A percentile compares a stretch with the other conserved stretches of the same genome.
Conservation (phyloP, 2,888 invertebrate genomes). For the Agelastica alni region DNA sequence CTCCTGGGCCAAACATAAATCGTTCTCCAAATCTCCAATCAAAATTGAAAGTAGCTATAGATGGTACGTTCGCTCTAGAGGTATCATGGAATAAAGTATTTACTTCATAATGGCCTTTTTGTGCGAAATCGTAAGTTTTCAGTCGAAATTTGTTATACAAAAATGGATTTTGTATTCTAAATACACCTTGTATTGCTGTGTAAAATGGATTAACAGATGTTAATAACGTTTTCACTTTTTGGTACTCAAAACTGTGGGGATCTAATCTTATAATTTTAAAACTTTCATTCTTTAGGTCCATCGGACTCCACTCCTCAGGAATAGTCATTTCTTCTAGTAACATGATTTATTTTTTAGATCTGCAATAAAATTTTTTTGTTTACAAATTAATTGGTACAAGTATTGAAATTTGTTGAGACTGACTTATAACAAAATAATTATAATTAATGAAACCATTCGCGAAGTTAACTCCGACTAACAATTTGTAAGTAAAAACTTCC, state of each 20-base stretch:
- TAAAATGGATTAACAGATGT: constrained; percentile 20
- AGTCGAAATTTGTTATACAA: constrained; percentile 42
- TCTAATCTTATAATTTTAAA: constrained; percentile 25
- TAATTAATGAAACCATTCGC: too few species aligned
- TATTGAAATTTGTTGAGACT: too few species aligned
- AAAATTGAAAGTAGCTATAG: constrained; percentile 45
- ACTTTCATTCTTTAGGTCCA: constrained; percentile 27
- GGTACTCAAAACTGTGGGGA: constrained; percentile 25
- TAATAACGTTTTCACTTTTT: constrained; percentile 8
- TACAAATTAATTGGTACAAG: too few species aligned
- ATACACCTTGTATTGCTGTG: constrained; percentile 29
- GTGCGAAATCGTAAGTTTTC: constrained; percentile 42
- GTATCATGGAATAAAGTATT: constrained; percentile 45
- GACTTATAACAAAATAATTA: too few species aligned
- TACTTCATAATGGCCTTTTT: constrained; percentile 28
- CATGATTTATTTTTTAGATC: too few species aligned
- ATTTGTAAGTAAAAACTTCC: too few species aligned
- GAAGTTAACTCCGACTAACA: too few species aligned
- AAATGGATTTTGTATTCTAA: constrained; percentile 43
- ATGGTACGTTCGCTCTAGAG: constrained; percentile 36
- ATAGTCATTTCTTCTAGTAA: too few species aligned
- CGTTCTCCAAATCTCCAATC: constrained; percentile 46
- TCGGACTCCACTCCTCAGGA: constrained; percentile 33
- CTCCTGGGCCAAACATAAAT: constrained; percentile 46
- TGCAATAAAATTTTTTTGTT: too few species aligned